Base-by-base conservation (phyloP, 64 coral and sea anemone species). In the Orbicella faveolata region DNA sequence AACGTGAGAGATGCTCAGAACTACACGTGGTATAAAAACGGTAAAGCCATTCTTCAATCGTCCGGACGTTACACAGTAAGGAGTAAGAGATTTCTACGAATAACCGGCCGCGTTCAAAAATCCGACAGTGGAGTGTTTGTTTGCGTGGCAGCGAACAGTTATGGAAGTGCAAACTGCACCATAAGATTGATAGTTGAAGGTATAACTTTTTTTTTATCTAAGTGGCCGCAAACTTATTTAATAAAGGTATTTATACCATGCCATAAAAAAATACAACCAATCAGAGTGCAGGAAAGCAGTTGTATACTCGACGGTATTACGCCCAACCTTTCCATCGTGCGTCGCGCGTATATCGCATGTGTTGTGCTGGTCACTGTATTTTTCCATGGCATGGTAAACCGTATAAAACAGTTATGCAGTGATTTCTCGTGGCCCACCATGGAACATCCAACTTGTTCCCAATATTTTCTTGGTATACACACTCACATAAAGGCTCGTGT, bases 21-120 rank as follows among this genome's bases (percentile, higher is more conserved):
- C 14, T 96, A 96, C 57, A 16, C 10, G 11, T 96, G 95, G 95
- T 96, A 90, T 64, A 96, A 93, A n/a, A 37, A 88, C 62, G 78
- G 78, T 6, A 72, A 48, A 17, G 10, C 5, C 55, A 84, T 96
- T 18, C 79, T 52, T 23, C 16, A 19, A 21, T 0, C 48, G 54
- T 83, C 34, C 9, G 34, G 34, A 4, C 81, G 95, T 35, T 96
- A 88, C 70, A 77, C 16, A 73, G 78, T 96, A 1, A 92, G 48
- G 72, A 33, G 3, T 1, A 48, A 83, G 23, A 83, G 76, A 23
- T 92, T 52, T 83, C 79, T 98, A 21, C 79, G 66, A 73, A 98
- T 98, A 26, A 21, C 16, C 1, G 61, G 87, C 44, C 44, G 44
- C 7, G 87, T 98, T 69, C 23, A 25, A 3, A 90, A 77, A 89